A percentile compares a stretch with the other conserved stretches of the same genome.
Evolutionary conservation across 2,888 invertebrate genomes (phyloP).

Genomic region (Caenorhabditis drosophilae): DNA sequence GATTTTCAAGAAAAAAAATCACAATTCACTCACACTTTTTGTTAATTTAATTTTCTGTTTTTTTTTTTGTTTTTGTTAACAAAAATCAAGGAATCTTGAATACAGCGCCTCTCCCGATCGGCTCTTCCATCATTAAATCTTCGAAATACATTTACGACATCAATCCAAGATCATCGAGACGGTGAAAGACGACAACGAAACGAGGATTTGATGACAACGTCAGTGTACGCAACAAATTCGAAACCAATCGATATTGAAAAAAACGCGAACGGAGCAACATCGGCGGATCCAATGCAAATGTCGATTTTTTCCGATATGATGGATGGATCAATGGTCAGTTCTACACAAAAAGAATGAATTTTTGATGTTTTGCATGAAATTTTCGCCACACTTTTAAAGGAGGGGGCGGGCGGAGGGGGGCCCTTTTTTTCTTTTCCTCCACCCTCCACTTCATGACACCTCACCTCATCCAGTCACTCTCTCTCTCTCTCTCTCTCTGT

Average conservation of each 20-base stretch:
- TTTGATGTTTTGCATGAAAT: neutral
- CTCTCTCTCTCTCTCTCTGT: too few species aligned
- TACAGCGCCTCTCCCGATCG: constrained; percentile 49
- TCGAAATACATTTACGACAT: constrained; percentile 21
- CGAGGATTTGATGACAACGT: constrained; percentile 26
- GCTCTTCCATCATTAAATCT: constrained; percentile 46
- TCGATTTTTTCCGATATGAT: constrained; percentile 45
- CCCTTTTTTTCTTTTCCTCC: too few species aligned
- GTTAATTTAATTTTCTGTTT: neutral
- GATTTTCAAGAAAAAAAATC: too few species aligned
- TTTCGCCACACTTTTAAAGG: too few species aligned
- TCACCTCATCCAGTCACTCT: too few species aligned
- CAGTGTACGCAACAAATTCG: constrained; percentile 16
- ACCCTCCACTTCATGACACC: too few species aligned
- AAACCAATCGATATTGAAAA: constrained; percentile 25
- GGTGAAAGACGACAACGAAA: constrained; percentile 3
- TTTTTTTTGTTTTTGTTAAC: too few species aligned
- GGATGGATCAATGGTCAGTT: constrained; percentile 48
- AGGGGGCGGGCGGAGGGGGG: too few species aligned
- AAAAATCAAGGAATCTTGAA: constrained; percentile 3
- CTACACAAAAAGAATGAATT: constrained; percentile 7
- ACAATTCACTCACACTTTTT: too few species aligned
- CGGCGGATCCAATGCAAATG: constrained; percentile 42
- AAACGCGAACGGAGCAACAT: neutral
- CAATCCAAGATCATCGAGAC: neutral